Evolutionary conservation across 2,888 invertebrate species (phyloP).

Genomic region (Deilephila elpenor): DNA sequence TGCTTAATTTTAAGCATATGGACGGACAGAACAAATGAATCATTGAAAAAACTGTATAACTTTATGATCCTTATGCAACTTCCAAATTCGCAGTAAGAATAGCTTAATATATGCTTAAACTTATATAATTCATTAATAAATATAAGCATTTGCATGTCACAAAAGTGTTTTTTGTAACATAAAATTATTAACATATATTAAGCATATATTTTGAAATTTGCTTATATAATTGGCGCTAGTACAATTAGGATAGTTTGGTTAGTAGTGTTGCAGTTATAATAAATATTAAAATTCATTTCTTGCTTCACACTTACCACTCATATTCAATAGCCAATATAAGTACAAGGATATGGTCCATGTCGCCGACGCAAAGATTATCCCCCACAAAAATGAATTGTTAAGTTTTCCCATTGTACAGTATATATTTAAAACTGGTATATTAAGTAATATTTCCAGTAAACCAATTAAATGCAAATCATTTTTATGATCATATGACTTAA

Average conservation of each 20-base stretch:
- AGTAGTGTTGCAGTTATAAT: not conserved
- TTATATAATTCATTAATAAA: not conserved
- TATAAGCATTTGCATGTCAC: not conserved
- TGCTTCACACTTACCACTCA: slow-evolving; percentile 67
- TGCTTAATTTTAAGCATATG: too few relatives aligned
- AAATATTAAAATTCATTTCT: not conserved
- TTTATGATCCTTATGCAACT: too few relatives aligned
- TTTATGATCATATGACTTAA: not conserved
- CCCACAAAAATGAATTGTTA: slow-evolving; percentile 88
- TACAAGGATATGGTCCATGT: slow-evolving; percentile 91
- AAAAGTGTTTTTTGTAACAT: not conserved
- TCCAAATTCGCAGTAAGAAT: too few relatives aligned
- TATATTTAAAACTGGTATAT: not conserved
- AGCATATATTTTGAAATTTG: not conserved
- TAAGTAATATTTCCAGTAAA: not conserved
- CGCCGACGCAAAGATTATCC: slow-evolving; percentile 89
- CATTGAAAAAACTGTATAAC: too few relatives aligned
- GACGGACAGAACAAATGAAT: too few relatives aligned
- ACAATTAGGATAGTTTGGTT: not conserved
- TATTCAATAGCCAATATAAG: slow-evolving; percentile 86
- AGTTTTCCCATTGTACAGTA: slow-evolving; percentile 56
- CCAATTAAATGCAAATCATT: not conserved
- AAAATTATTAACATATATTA: not conserved
- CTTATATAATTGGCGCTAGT: not conserved
- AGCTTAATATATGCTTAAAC: too few relatives aligned